Evolutionary conservation across 2,888 invertebrate species (phyloP).

Genomic region (Heterodera filipjevi): DNA sequence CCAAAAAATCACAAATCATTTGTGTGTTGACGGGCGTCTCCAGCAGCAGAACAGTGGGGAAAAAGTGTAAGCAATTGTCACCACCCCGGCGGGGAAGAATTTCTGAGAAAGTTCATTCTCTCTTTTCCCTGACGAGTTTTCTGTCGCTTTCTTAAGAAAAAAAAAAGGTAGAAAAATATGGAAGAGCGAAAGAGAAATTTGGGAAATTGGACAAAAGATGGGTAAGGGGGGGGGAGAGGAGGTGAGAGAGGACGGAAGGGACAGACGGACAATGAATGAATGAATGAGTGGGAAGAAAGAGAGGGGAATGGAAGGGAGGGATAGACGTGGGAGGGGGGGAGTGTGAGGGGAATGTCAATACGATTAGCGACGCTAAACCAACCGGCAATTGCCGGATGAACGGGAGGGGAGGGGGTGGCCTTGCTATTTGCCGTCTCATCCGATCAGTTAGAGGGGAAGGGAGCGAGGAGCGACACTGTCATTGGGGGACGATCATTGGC

Average conservation of each 20-base stretch:
- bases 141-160: background rate
- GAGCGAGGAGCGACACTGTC: too few species aligned
- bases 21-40: background rate
- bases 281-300: background rate
- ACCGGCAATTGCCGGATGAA: slow-evolving; percentile 3
- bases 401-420: background rate
- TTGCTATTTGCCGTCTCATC: background rate
- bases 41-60: slow-evolving; percentile 2
- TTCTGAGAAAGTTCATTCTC: slow-evolving; percentile 16
- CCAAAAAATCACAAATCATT: slow-evolving; percentile 3
- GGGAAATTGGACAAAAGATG: too few species aligned
- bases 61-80: slow-evolving; percentile 20
- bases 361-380: background rate
- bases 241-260: background rate
- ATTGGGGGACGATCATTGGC: too few species aligned
- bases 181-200: background rate
- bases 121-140: background rate
- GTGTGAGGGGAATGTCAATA: background rate
- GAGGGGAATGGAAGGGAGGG: background rate
- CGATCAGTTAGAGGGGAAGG: too few species aligned
- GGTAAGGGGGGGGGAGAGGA: background rate
- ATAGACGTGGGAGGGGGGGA: too few species aligned
- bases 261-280: too few species aligned
- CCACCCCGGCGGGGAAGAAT: slow-evolving; percentile 1
- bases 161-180: background rate